These are phyloP conservation scores for Pyxicephalus adspersus DNA, from an alignment of 2,113 vertebrate genomes.

Conservation along the genomic window DNA sequence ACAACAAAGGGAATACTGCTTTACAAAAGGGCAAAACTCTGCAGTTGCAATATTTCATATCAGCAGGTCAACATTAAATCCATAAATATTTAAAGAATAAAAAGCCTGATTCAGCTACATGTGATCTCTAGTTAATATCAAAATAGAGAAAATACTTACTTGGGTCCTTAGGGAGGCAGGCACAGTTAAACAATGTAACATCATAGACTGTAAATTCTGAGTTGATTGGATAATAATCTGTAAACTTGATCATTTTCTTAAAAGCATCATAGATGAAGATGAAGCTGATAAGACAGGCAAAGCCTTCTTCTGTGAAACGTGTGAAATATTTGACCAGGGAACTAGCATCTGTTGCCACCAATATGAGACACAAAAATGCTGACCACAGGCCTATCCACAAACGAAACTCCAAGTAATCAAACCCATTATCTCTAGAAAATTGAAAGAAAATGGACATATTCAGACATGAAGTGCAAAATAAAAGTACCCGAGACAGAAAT, in stretches of 20 bases:
- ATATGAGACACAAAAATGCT: slow-evolving; percentile 87
- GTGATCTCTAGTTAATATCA: too few relatives aligned
- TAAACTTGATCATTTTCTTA: slow-evolving; percentile 97
- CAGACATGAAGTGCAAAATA: neutral
- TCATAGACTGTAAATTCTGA: slow-evolving; percentile 79
- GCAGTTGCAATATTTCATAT: too few relatives aligned
- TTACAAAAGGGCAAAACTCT: too few relatives aligned
- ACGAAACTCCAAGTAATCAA: slow-evolving; percentile 96
- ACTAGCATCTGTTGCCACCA: slow-evolving; percentile 94
- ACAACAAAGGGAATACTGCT: too few relatives aligned
- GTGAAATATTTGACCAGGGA: slow-evolving; percentile 98
- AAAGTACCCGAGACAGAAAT: too few relatives aligned
- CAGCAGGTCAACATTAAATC: too few relatives aligned
- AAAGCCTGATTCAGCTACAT: too few relatives aligned
- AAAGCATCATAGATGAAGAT: slow-evolving; percentile 98
- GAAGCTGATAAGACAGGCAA: slow-evolving; percentile 97
- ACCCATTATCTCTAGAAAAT: slow-evolving; percentile 82
- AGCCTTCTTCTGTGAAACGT: slow-evolving; percentile 96
- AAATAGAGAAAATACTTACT: slow-evolving; percentile 69
- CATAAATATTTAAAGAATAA: too few relatives aligned
- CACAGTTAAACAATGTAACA: slow-evolving; percentile 85
- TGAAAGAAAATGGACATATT: neutral
- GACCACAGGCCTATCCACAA: slow-evolving; percentile 98
- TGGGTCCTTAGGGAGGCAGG: slow-evolving; percentile 79
- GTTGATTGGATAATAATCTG: slow-evolving; percentile 92